A percentile compares a stretch with the other conserved stretches of the same genome.
Evolutionary conservation across 2,888 invertebrate genomes (phyloP).

Genomic region (Scaptomyza cyrtandrae): DNA sequence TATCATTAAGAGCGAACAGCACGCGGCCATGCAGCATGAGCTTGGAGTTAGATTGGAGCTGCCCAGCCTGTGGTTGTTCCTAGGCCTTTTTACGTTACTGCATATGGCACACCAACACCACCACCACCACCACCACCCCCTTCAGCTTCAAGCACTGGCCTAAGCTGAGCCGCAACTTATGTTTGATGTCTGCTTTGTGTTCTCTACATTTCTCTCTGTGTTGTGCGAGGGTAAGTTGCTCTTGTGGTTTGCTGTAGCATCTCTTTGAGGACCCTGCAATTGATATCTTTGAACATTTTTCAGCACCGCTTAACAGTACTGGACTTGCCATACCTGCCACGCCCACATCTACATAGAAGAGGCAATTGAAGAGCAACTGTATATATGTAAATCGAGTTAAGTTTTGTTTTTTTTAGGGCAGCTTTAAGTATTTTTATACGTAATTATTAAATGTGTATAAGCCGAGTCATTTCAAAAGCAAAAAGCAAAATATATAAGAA

Average conservation of each 20-base stretch:
- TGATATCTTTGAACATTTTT: constrained; percentile 46
- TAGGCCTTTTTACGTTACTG: constrained; percentile 69
- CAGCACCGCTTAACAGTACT: constrained; percentile 17
- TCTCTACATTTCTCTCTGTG: neutral
- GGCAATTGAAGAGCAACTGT: constrained; percentile 46
- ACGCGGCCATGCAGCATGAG: constrained; percentile 87
- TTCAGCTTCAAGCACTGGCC: constrained; percentile 29
- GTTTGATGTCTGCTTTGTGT: constrained; percentile 62
- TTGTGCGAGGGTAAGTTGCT: constrained; percentile 45
- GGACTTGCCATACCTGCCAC: constrained; percentile 19
- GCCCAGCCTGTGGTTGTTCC: constrained; percentile 73
- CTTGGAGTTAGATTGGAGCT: constrained; percentile 78
- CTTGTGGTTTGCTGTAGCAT: constrained; percentile 2
- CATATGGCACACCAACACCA: constrained; percentile 33
- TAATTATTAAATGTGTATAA: constrained; percentile 58
- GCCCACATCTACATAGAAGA: constrained; percentile 12
- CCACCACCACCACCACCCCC: constrained; percentile 9
- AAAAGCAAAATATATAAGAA: constrained; percentile 22
- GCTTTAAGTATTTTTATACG: constrained; percentile 80
- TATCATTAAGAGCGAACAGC: constrained; percentile 91
- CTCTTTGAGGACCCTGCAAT: constrained; percentile 24
- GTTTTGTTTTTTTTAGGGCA: constrained; percentile 48
- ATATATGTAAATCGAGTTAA: constrained; percentile 69
- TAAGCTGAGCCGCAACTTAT: constrained; percentile 65
- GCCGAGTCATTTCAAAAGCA: constrained; percentile 16